A percentile compares a stretch with the other conserved stretches of the same genome.
Evolutionary conservation across 2,797 vertebrate genomes (phyloP).

Genomic region (Tokudaia tokunoshimensis): DNA sequence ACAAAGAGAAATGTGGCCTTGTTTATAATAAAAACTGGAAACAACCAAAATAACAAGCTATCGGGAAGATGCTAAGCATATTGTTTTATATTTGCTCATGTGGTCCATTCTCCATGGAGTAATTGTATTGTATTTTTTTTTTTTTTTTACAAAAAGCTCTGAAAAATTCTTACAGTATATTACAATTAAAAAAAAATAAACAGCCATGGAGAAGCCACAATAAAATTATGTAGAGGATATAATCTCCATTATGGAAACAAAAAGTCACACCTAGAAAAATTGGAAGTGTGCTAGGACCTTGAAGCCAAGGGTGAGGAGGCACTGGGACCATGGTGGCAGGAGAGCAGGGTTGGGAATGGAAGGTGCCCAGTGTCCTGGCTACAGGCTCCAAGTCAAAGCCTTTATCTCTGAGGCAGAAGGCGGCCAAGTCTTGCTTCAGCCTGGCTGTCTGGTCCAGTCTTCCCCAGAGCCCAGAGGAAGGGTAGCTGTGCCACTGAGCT

Average conservation of each 20-base stretch:
- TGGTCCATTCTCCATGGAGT: not conserved
- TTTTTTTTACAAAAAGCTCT: constrained; percentile 3
- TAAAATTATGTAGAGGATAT: not conserved
- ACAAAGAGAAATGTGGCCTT: constrained; percentile 51
- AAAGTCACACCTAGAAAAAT: not conserved
- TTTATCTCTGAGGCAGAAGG: not conserved
- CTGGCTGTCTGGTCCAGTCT: not conserved
- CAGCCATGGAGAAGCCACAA: not conserved
- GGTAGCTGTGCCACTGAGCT: not conserved
- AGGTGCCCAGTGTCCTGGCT: not conserved
- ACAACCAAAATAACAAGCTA: constrained; percentile 58
- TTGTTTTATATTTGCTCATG: constrained; percentile 56
- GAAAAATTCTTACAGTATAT: not conserved
- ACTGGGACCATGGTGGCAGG: not conserved
- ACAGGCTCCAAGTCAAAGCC: not conserved
- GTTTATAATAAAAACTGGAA: constrained; percentile 63
- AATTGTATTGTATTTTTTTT: constrained; percentile 17
- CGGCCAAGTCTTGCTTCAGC: not conserved
- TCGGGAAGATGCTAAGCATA: constrained; percentile 42
- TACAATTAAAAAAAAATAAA: not conserved
- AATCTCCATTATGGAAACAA: constrained; percentile 16
- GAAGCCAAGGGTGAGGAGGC: not conserved
- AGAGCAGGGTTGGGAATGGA: not conserved
- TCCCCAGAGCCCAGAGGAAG: not conserved
- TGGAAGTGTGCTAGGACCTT: not conserved